Conservation (phyloP, 2,888 invertebrate genomes). For the Toxonevra muliebris region DNA sequence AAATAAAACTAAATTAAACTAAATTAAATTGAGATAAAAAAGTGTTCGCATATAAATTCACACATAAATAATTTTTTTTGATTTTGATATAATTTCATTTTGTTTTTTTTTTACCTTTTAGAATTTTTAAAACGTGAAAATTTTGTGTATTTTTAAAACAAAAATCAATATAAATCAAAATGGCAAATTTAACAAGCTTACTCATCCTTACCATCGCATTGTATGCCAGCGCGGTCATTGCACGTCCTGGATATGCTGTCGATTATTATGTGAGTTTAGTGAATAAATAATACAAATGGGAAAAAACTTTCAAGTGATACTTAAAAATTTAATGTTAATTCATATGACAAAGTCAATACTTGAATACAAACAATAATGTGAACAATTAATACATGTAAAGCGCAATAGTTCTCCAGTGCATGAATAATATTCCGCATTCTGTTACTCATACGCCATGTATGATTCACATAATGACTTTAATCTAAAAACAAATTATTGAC, state of each 20-base stretch:
- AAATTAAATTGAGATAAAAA: conserved; percentile 18
- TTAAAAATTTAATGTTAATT: too few relatives aligned
- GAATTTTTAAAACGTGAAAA: conserved; percentile 31
- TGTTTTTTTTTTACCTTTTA: conserved; percentile 43
- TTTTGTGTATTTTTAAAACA: conserved; percentile 4
- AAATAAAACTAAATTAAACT: conserved; percentile 33
- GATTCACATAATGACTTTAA: too few relatives aligned
- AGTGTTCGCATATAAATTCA: conserved; percentile 1
- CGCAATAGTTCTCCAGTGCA: too few relatives aligned
- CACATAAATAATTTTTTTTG: background rate
- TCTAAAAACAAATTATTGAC: too few relatives aligned
- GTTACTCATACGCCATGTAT: too few relatives aligned
- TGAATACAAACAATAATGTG: too few relatives aligned
- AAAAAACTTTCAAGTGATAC: too few relatives aligned
- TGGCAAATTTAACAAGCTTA: conserved; percentile 56
- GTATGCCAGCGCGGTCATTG: conserved; percentile 54
- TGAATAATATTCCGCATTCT: too few relatives aligned
- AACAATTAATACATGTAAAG: too few relatives aligned
- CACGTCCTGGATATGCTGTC: conserved; percentile 66
- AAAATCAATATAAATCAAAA: conserved; percentile 41
- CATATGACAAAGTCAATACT: too few relatives aligned
- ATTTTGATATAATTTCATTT: conserved; percentile 12
- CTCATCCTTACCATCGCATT: conserved; percentile 55
- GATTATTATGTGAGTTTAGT: conserved; percentile 71
- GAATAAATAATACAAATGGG: too few relatives aligned